Evolutionary conservation across 2,888 invertebrate genomes (phyloP), one percentile per base, ranked within the genome.

Genomic region (Drosophila emarginata): DNA sequence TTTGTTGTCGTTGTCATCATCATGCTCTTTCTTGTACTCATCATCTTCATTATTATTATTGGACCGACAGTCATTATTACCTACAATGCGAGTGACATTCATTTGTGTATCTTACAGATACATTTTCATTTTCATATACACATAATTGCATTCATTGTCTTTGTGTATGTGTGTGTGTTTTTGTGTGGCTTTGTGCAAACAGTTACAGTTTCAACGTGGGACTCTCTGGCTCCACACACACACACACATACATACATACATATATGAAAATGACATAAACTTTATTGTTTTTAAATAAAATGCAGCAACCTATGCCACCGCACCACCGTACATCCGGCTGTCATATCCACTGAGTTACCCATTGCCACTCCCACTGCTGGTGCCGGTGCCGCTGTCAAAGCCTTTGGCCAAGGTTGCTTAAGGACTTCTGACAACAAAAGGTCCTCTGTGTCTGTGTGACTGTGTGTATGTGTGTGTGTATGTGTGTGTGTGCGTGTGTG

Each of bases 231-330:
- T 56, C 67, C 57, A 32, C 32, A 32, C 4, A 32, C 11, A 32
- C 9, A 11, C 7, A 32, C 1, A 26, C 5, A 26, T 26, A 26
- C 26, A 26, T 26, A 4, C 26, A 26, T 26, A 26, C 26, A 26
- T 26, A 61, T 68, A 62, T 77, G 57, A 52, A 67, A 76, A 73
- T 76, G 80, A 75, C 70, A 76, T 63, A 68, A 73, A 71, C 70
- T 71, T 76, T 76, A 80, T 79, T 80, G 78, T 79, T 78, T 80
- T 67, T 67, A 64, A 67, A 77, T 75, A 64, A 63, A 70, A 67
- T 68, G 62, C 40, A 56, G 39, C 50, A 59, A 12, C 39, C 50
- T 32, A 32, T 14, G 26, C 26, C 26, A 14, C 6, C 15, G 45
- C 32, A 32, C 18, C 18, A 50, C 15, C 32, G 32, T 9, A 32